A percentile compares a stretch with the other conserved stretches of the same genome.
Conservation (phyloP, 2,113 vertebrate species). For the Cynopterus brachyotis region DNA sequence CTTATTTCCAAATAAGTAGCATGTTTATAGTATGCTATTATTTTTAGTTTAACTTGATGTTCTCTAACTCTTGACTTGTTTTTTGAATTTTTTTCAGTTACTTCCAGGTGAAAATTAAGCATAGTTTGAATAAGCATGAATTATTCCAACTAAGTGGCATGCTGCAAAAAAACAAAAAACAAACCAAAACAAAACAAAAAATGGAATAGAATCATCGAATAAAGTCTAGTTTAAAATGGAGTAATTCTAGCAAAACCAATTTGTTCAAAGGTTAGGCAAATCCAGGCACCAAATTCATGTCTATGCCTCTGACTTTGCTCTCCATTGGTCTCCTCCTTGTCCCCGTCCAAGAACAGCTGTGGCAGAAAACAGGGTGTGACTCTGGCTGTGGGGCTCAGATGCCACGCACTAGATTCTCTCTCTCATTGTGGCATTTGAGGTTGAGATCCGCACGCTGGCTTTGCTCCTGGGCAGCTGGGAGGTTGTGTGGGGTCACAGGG, state of each 20-base stretch:
- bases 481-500: constrained; percentile 75
- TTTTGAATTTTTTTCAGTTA: constrained; percentile 24
- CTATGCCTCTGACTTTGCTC: not conserved
- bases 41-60: not conserved
- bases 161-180: not conserved
- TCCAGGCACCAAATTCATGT: not conserved
- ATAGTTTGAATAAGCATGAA: not conserved
- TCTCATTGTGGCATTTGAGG: constrained; percentile 73
- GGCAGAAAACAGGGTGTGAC: constrained; percentile 78
- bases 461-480: constrained; percentile 74
- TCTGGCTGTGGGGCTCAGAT: constrained; percentile 70
- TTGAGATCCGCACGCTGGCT: constrained; percentile 64
- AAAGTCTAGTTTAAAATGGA: not conserved
- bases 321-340: constrained; percentile 52
- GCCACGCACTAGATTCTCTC: constrained; percentile 76
- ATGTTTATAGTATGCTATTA: not conserved
- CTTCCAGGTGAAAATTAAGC: not conserved
- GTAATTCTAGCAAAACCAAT: not conserved
- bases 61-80: constrained; percentile 19
- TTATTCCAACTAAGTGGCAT: not conserved
- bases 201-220: not conserved
- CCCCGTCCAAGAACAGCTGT: constrained; percentile 78
- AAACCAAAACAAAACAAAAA: too few species aligned
- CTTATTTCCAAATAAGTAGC: constrained; percentile 24
- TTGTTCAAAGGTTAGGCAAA: not conserved